Conservation (phyloP, 2,113 vertebrate species). For the rabbit (Oryctolagus cuniculus) region DNA sequence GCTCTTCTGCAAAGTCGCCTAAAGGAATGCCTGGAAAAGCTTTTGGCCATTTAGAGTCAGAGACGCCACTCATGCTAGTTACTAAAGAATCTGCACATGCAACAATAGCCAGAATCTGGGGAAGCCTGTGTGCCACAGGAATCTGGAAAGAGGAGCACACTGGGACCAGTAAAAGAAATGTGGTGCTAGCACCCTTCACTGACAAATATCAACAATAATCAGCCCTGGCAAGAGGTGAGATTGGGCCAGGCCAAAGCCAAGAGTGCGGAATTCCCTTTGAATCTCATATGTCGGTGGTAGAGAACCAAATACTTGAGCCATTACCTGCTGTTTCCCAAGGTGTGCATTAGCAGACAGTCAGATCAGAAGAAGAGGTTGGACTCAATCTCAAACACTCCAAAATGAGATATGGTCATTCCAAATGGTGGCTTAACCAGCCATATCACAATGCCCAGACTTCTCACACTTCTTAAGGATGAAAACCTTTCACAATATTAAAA, state of each 20-base stretch:
- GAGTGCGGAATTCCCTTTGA: too few species aligned
- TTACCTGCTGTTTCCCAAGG: too few species aligned
- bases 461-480: background rate
- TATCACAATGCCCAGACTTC: too few species aligned
- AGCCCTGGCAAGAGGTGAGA: background rate
- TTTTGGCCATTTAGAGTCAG: background rate
- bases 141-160: background rate
- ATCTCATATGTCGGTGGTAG: too few species aligned
- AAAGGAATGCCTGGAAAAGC: background rate
- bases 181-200: background rate
- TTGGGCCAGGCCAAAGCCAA: too few species aligned
- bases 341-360: too few species aligned
- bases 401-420: too few species aligned
- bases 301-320: too few species aligned
- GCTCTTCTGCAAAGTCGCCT: background rate
- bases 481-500: background rate
- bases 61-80: background rate
- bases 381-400: too few species aligned
- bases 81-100: background rate
- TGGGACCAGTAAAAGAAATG: accelerated
- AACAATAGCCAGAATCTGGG: background rate
- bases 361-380: too few species aligned
- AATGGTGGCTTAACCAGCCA: too few species aligned
- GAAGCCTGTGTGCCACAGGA: background rate
- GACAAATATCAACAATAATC: background rate